phyloP scores from a whole-genome alignment of 1,140 invertebrate genomes.

The Drosophila repleta region DNA sequence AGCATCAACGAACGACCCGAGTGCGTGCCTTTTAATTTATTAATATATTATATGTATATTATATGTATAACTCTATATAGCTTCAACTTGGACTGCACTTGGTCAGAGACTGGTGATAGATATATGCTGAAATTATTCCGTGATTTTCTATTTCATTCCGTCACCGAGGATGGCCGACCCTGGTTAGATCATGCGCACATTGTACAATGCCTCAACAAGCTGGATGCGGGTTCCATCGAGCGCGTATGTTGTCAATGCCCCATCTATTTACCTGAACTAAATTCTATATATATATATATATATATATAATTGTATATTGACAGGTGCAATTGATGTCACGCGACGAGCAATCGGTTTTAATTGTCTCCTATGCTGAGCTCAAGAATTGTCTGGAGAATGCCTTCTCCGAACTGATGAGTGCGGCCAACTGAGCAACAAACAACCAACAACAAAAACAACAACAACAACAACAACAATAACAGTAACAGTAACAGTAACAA shows the following conservation, averaged over 20 bases:
- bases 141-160: constrained; percentile 98
- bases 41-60: not conserved
- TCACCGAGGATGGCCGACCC: constrained; percentile 95
- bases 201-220: constrained; percentile 96
- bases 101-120: constrained; percentile 98
- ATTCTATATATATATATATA: not conserved
- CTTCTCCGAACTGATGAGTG: constrained; percentile 92
- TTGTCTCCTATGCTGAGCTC: constrained; percentile 96
- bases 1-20: constrained; percentile 97
- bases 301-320: too few relatives aligned
- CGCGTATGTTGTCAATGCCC: constrained; percentile 86
- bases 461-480: constrained; percentile 14
- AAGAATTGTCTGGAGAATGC: constrained; percentile 97
- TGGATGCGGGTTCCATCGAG: constrained; percentile 94
- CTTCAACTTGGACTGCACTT: constrained; percentile 95
- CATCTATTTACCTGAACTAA: not conserved
- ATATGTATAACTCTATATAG: constrained; percentile 82
- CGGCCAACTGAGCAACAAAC: constrained; percentile 76
- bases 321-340: constrained; percentile 97
- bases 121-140: constrained; percentile 99
- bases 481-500: constrained; percentile 13
- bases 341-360: constrained; percentile 97
- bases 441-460: constrained; percentile 18
- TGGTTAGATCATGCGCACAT: constrained; percentile 98
- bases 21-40: constrained; percentile 84